A percentile compares a stretch with the other conserved stretches of the same genome.
Evolutionary conservation across 1,140 invertebrate species (phyloP).

Genomic region (Parasteatoda tepidariorum): DNA sequence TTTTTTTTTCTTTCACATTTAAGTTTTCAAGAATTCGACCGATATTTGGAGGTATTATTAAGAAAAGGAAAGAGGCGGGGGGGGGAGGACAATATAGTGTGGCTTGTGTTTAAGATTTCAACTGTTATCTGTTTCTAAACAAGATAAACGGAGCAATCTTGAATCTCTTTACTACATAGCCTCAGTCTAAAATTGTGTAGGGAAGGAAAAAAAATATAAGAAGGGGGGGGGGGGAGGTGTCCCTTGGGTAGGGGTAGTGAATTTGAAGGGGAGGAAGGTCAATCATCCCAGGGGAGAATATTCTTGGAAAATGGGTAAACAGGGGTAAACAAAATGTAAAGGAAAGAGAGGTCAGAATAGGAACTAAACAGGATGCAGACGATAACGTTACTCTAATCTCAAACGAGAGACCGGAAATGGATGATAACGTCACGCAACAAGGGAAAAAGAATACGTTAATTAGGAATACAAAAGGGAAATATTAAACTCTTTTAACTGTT

Average conservation of each 20-base stretch:
- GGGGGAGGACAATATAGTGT: no score
- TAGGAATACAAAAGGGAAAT: slow-evolving; percentile 7
- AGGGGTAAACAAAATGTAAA: slow-evolving; percentile 34
- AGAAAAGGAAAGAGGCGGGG: no score
- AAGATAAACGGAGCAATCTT: no score
- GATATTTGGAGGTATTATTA: no score
- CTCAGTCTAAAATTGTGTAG: no score
- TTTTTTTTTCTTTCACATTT: no score
- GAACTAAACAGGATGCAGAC: slow-evolving; percentile 30
- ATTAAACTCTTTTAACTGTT: not conserved
- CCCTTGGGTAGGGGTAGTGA: no score
- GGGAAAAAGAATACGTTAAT: slow-evolving; percentile 8
- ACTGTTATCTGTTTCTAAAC: no score
- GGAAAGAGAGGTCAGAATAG: not conserved
- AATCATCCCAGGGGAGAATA: not conserved
- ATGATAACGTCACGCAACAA: slow-evolving; percentile 15
- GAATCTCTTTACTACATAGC: no score
- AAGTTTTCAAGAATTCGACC: no score
- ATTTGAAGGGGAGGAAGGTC: not conserved
- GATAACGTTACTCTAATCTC: slow-evolving; percentile 30
- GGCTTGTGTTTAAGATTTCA: no score
- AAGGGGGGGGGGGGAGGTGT: not conserved
- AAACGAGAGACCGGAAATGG: slow-evolving; percentile 15
- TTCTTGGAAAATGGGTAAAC: slow-evolving; percentile 39
- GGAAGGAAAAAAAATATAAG: not conserved